Base-by-base conservation (phyloP, 2,113 vertebrate genomes). In the Columba janthina region DNA sequence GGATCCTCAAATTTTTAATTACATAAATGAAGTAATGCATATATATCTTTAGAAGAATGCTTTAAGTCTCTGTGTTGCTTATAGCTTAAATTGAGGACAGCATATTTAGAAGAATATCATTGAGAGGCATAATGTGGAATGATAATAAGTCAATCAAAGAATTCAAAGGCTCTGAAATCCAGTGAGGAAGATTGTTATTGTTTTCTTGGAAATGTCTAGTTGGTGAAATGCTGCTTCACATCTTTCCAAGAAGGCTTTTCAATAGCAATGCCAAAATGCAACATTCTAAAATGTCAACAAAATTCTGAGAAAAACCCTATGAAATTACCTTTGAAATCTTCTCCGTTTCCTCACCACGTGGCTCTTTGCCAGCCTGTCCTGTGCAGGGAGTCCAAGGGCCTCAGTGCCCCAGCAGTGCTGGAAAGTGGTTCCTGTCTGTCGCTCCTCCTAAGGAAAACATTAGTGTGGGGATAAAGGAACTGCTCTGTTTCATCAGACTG, bases 321-420 rank as follows among this genome's bases (percentile, higher is more conserved):
- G 42, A 74, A 64, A 15, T 75, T 74, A 25, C 19, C 34, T 64
- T 54, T 67, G 57, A 71, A 87, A n/a, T 54, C 12, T 62, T 81
- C 72, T 66, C 12, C 10, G 1, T 71, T 74, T 71, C 31, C 16
- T 44, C 58, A 46, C 7, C 6, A 2, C 19, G 11, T 2, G 2
- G 6, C 70, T 89, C 42, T 89, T 65, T 58, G 46, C 40, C 42
- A 70, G 40, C 16, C 18, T 62, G 32, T 57, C 31, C 32, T 28
- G 7, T 64, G 32, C 0, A 0, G 57, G 24, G 25, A 62, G 19
- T 77, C 11, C 7, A 25, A n/a, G 12, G 28, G 21, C 40, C 28
- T 28, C 25, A 18, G 56, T 77, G 77, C 21, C 22, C 0, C 0
- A 58, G 46, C 69, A 46, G 25, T 71, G 36, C 24, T 73, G 76